phyloP scores from a whole-genome alignment of 37 sponge, comb jelly and placozoan species.

The Ephydatia muelleri region DNA sequence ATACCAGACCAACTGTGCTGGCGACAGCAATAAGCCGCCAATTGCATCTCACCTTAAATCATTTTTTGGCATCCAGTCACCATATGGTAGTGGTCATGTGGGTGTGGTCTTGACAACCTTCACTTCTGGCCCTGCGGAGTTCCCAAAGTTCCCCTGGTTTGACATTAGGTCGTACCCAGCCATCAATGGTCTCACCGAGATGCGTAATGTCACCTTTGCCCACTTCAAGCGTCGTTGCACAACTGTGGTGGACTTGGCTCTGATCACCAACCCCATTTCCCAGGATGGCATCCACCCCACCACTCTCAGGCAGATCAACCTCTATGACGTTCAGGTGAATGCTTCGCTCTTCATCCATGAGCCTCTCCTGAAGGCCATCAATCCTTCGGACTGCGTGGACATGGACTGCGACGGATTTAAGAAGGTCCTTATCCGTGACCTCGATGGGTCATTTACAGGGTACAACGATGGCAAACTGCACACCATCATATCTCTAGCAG shows the following conservation, averaged over 20 bases:
- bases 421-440: constrained; percentile 72
- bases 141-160: constrained; percentile 54
- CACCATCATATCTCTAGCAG: constrained; percentile 71
- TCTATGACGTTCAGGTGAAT: constrained; percentile 4
- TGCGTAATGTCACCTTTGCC: constrained; percentile 48
- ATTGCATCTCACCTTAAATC: constrained; percentile 55
- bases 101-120: constrained; percentile 73
- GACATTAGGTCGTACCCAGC: constrained; percentile 70
- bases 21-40: constrained; percentile 32
- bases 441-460: constrained; percentile 71
- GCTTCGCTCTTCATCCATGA: constrained; percentile 43
- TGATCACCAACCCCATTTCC: constrained; percentile 61
- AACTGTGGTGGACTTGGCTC: constrained; percentile 35
- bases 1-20: constrained; percentile 28
- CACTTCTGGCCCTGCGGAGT: constrained; percentile 52
- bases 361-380: constrained; percentile 63
- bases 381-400: constrained; percentile 97
- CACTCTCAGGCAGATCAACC: constrained; percentile 8
- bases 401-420: constrained; percentile 97
- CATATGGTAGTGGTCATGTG: constrained; percentile 57
- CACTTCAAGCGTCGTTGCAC: constrained; percentile 34
- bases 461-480: not conserved
- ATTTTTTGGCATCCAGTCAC: not conserved
- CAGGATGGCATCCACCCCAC: constrained; percentile 84
- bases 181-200: constrained; percentile 65